phyloP scores from a whole-genome alignment of 1,140 invertebrate species.

The Heterodera schachtii region DNA sequence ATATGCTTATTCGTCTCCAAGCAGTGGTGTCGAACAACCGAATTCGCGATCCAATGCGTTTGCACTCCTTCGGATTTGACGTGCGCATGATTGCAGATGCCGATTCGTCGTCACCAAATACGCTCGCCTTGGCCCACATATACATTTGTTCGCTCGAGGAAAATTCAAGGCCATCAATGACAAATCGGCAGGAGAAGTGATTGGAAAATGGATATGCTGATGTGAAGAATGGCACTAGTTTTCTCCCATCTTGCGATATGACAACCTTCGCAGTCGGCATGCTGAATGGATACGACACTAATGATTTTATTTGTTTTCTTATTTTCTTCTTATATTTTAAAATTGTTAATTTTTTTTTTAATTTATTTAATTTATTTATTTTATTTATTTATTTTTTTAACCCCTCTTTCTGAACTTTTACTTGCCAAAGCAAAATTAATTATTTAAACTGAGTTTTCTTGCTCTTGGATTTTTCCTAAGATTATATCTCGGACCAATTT shows the following conservation, averaged over 20 bases:
- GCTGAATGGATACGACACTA: too few relatives aligned
- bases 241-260: neutral
- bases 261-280: neutral
- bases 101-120: neutral
- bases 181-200: neutral
- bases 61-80: neutral
- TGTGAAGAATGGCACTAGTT: constrained; percentile 8
- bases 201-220: constrained; percentile 4
- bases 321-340: too few relatives aligned
- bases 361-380: too few relatives aligned
- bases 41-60: constrained; percentile 1
- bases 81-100: neutral
- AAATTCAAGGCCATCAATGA: neutral
- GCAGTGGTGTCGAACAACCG: neutral
- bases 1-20: neutral
- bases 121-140: neutral
- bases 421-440: neutral
- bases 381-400: too few relatives aligned
- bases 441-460: neutral
- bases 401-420: too few relatives aligned
- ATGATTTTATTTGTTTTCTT: too few relatives aligned
- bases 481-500: neutral
- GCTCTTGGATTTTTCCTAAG: constrained; percentile 13
- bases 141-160: constrained; percentile 11
- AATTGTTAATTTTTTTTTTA: too few relatives aligned